Evolutionary conservation across 2,113 vertebrate species (phyloP).

Genomic region (Excalfactoria chinensis): DNA sequence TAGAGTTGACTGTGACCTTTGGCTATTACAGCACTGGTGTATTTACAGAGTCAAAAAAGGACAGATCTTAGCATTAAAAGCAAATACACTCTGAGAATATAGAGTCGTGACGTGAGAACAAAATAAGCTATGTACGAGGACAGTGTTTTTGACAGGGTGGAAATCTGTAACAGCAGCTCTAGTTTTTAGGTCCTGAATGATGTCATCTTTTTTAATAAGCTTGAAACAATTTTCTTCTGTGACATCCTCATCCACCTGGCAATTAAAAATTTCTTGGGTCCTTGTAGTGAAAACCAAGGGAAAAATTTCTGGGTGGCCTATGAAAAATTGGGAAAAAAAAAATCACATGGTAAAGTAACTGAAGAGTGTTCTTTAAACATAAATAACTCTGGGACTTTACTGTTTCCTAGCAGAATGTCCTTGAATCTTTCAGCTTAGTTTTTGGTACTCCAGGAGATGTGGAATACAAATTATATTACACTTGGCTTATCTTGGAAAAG

Average conservation of each 20-base stretch:
- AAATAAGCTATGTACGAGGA: conserved; percentile 79
- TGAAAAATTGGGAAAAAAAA: background rate
- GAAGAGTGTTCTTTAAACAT: background rate
- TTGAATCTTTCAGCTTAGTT: background rate
- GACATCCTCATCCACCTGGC: conserved; percentile 84
- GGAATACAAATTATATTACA: background rate
- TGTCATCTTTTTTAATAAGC: conserved; percentile 87
- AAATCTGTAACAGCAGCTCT: conserved; percentile 92
- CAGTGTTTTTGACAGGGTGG: conserved; percentile 83
- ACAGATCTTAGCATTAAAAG: background rate
- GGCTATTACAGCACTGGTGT: background rate
- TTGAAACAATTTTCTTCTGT: conserved; percentile 85
- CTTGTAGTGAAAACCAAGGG: conserved; percentile 89
- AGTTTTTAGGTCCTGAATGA: conserved; percentile 85
- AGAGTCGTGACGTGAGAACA: background rate
- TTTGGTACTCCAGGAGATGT: background rate
- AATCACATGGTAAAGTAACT: background rate
- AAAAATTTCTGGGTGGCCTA: conserved; percentile 87
- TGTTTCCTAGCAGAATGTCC: background rate
- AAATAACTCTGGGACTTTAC: background rate
- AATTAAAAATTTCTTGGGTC: conserved; percentile 91
- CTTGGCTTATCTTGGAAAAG: background rate
- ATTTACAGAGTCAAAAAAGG: background rate
- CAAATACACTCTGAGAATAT: background rate
- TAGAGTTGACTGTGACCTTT: background rate